A percentile compares a stretch with the other conserved stretches of the same genome.
Evolutionary conservation across 2,888 invertebrate species (phyloP).

Genomic region (Bruchidius siliquastri): DNA sequence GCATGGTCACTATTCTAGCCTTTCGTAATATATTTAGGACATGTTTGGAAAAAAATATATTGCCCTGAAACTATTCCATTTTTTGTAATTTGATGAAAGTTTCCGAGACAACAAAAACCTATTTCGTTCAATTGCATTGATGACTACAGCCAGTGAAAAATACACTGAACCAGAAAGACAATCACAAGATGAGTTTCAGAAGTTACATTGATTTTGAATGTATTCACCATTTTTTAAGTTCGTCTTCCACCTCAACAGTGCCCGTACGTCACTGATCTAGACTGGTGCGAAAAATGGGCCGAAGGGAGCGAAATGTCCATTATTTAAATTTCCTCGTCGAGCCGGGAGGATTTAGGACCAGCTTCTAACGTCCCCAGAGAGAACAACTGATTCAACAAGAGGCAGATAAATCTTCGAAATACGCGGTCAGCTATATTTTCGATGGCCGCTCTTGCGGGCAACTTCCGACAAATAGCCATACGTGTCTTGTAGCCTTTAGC

Average conservation of each 20-base stretch:
- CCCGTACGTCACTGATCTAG: background rate
- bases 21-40: too few species aligned
- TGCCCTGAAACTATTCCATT: too few species aligned
- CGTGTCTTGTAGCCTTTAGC: background rate
- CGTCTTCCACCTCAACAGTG: background rate
- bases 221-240: too few species aligned
- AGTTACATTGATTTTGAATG: too few species aligned
- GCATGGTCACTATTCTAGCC: too few species aligned
- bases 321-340: conserved; percentile 1
- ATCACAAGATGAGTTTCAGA: too few species aligned
- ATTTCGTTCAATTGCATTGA: too few species aligned
- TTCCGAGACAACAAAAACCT: too few species aligned
- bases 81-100: too few species aligned
- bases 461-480: background rate
- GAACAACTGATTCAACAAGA: conserved; percentile 16
- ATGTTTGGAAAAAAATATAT: too few species aligned
- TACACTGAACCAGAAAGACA: too few species aligned
- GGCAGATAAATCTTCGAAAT: conserved; percentile 12
- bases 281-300: background rate
- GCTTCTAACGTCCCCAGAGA: conserved; percentile 1
- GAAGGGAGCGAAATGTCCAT: background rate
- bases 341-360: background rate
- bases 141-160: too few species aligned
- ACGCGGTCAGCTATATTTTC: conserved; percentile 13
- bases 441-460: conserved; percentile 1